Percentiles rank a stretch among this genome's conserved stretches.
These are phyloP conservation scores for Elaphurus davidianus DNA, from an alignment of 2,113 vertebrate genomes.

Conservation along the genomic window DNA sequence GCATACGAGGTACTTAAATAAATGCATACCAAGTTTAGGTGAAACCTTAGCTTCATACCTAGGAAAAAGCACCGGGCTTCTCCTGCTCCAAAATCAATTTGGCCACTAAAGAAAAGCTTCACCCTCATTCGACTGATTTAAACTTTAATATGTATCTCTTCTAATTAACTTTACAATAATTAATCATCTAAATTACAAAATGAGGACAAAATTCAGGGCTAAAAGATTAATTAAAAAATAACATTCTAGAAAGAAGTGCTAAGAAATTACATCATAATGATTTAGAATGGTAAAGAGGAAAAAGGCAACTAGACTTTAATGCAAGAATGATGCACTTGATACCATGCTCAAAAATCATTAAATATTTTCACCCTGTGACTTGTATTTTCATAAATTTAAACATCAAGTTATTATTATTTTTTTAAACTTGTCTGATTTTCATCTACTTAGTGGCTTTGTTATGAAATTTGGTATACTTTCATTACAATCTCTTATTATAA, in stretches of 20 bases:
- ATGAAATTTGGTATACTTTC: neutral
- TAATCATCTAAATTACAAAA: neutral
- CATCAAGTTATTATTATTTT: neutral
- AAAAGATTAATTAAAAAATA: neutral
- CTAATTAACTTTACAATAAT: neutral
- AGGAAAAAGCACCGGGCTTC: neutral
- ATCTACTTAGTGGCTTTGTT: neutral
- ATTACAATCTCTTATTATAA: neutral
- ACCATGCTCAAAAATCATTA: neutral
- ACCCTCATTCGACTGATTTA: neutral
- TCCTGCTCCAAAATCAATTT: neutral
- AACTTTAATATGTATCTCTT: neutral
- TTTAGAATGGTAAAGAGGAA: neutral
- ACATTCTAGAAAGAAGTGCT: neutral
- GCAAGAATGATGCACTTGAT: neutral
- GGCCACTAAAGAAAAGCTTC: neutral
- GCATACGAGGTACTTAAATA: neutral
- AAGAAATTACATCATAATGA: neutral
- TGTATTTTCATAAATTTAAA: neutral
- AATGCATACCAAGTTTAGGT: neutral
- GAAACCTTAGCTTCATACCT: neutral
- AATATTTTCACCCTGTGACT: neutral
- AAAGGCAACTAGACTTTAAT: neutral
- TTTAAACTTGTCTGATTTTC: neutral
- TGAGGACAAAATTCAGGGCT: neutral